phyloP scores from a whole-genome alignment of 2,113 vertebrate species.

The Numida meleagris region DNA sequence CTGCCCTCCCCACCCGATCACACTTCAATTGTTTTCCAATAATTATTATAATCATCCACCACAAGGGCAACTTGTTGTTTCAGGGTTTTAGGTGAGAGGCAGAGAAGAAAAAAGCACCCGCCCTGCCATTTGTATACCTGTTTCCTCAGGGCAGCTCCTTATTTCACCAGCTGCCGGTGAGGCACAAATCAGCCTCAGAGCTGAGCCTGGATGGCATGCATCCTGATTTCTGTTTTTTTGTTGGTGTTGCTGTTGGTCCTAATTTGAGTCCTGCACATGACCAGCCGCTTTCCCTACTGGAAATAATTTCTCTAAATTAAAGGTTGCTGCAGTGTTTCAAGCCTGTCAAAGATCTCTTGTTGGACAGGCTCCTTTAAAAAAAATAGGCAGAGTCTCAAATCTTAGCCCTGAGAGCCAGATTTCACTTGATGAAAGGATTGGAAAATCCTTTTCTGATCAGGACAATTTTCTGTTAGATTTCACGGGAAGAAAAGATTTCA shows the following conservation, averaged over 20 bases:
- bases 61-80: constrained; percentile 80
- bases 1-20: constrained; percentile 78
- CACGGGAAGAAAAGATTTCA: constrained; percentile 10
- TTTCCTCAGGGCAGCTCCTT: constrained; percentile 77
- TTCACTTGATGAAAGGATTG: constrained; percentile 51
- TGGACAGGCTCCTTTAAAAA: constrained; percentile 25
- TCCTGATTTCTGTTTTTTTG: constrained; percentile 67
- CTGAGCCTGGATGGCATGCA: constrained; percentile 56
- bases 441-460: constrained; percentile 55
- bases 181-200: constrained; percentile 68
- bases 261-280: constrained; percentile 71
- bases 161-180: constrained; percentile 81
- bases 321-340: constrained; percentile 82
- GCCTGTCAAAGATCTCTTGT: constrained; percentile 77
- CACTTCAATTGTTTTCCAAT: constrained; percentile 84
- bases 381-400: constrained; percentile 35
- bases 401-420: constrained; percentile 33
- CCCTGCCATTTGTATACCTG: constrained; percentile 70
- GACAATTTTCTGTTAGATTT: constrained; percentile 24
- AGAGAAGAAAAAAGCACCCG: constrained; percentile 34
- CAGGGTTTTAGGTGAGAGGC: constrained; percentile 73
- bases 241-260: constrained; percentile 65
- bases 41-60: constrained; percentile 86
- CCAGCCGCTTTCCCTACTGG: constrained; percentile 82
- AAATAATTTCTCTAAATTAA: constrained; percentile 87